phyloP scores from a whole-genome alignment of 1,140 invertebrate genomes.

The Dendroctonus ponderosae region DNA sequence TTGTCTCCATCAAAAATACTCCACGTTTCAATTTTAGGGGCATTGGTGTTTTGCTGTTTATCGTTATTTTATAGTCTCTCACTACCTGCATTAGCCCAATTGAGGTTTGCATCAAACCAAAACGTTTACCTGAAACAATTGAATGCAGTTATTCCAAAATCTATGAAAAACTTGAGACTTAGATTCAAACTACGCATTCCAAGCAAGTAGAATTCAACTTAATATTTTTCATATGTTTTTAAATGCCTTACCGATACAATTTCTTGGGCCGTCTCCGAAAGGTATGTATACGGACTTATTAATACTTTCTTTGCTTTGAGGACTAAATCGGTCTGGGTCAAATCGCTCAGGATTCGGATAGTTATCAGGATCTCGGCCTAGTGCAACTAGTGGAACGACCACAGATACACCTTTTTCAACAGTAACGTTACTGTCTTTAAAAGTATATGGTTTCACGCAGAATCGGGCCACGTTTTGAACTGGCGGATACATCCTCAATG shows the following conservation, averaged over 20 bases:
- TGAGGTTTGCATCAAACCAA: not conserved
- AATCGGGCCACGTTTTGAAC: slow-evolving; percentile 57
- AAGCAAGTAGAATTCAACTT: too few species aligned
- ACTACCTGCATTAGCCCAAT: not conserved
- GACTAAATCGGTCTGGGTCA: slow-evolving; percentile 60
- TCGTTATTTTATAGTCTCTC: not conserved
- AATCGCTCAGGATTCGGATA: slow-evolving; percentile 62
- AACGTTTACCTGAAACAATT: slow-evolving; percentile 2
- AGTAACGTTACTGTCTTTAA: slow-evolving; percentile 58
- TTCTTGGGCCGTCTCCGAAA: slow-evolving; percentile 60
- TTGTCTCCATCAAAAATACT: slow-evolving; percentile 20
- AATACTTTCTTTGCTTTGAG: slow-evolving; percentile 44
- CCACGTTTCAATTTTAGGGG: slow-evolving; percentile 23
- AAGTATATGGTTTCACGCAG: slow-evolving; percentile 56
- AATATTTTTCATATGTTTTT: too few species aligned
- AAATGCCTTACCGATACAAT: slow-evolving; percentile 55
- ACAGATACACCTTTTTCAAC: slow-evolving; percentile 62
- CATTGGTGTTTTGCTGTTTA: slow-evolving; percentile 23
- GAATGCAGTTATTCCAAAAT: not conserved
- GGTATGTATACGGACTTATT: slow-evolving; percentile 54
- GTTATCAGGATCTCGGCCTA: slow-evolving; percentile 61
- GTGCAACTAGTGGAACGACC: slow-evolving; percentile 58
- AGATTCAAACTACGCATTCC: not conserved
- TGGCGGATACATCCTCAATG: slow-evolving; percentile 64
- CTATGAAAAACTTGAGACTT: slow-evolving; percentile 5